Evolutionary conservation across 2,113 vertebrate genomes (phyloP), one percentile per base, ranked within the genome.

Genomic region (Sturnus vulgaris): DNA sequence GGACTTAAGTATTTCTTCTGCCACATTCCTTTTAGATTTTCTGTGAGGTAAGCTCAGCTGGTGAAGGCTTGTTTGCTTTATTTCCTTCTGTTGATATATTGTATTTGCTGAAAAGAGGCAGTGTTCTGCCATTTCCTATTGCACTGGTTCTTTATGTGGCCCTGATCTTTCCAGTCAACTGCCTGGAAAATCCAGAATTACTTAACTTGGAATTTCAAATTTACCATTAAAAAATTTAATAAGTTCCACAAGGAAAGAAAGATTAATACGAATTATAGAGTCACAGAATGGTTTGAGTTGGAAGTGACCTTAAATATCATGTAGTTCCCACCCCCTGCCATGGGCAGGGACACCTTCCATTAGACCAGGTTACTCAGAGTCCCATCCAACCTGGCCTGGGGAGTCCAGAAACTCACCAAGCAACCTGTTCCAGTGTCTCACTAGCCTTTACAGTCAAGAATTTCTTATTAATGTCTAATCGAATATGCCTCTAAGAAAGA

Each of bases 1-100:
- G 8, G 24, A 68, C 12, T 80, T 53, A 0, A 35, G 24, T 35
- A 49, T 47, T 66, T 28, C 52, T 70, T 66, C 39, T 0, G 0
- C 46, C 37, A 76, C 33, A 83, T 33, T 57, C 9, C 22, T 53
- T 73, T 53, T 30, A 53, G n/a, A 57, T 90, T 71, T 83, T 39
- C n/a, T 57, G 53, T 3, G 3, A 52, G 15, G 5, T 52, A 53
- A 66, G 9, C 53, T 87, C 53, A 52, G 24, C 42, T 56, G 61
- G 47, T 80, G 47, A 82, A 63, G 20, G 21, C 6, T 64, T 86
- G 60, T 33, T 68, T 55, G 16, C 28, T 65, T 59, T 66, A 71
- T 42, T 76, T 81, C 70, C 72, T 86, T 66, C 28, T 64, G 39
- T 35, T 71, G 27, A 66, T 52, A 25, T 18, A 66, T 19, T 47